phyloP scores from a whole-genome alignment of 2,888 invertebrate genomes.

The Amblyteles armatorius region DNA sequence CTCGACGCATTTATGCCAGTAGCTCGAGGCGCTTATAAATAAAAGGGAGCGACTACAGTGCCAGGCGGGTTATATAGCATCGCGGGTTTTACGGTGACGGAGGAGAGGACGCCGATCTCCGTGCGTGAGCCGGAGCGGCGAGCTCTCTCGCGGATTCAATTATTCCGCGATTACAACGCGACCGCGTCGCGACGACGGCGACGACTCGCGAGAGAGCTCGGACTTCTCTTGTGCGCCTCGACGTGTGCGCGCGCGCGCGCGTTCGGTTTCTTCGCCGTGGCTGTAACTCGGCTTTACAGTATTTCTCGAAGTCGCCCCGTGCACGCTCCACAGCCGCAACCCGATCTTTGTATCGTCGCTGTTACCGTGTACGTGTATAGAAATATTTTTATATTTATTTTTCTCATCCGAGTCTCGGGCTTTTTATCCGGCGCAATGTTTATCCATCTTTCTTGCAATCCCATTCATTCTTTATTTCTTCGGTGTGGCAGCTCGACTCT shows the following conservation, averaged over 20 bases:
- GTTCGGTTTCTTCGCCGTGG: slow-evolving; percentile 13
- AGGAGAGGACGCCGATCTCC: slow-evolving; percentile 55
- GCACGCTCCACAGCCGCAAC: not conserved
- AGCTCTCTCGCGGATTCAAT: slow-evolving; percentile 79
- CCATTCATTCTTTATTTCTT: slow-evolving; percentile 51
- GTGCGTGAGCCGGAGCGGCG: slow-evolving; percentile 68
- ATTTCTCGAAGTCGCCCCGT: not conserved
- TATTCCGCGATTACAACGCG: slow-evolving; percentile 82
- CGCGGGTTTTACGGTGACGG: slow-evolving; percentile 44
- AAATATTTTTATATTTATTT: slow-evolving; percentile 10
- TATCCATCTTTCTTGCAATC: slow-evolving; percentile 53
- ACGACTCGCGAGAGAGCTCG: slow-evolving; percentile 28
- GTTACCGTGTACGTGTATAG: not conserved
- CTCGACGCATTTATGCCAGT: slow-evolving; percentile 79
- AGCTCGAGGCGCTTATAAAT: slow-evolving; percentile 82
- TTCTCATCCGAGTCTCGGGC: slow-evolving; percentile 29
- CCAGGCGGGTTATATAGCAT: slow-evolving; percentile 36
- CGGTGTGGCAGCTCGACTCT: slow-evolving; percentile 30
- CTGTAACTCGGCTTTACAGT: slow-evolving; percentile 19
- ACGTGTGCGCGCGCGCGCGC: slow-evolving; percentile 23
- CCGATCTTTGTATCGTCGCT: not conserved
- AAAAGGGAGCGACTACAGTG: slow-evolving; percentile 73
- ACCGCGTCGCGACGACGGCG: slow-evolving; percentile 62
- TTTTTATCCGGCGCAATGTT: slow-evolving; percentile 40
- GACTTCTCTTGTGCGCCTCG: slow-evolving; percentile 50